Base-by-base conservation (phyloP, 2,888 invertebrate species). In the Scotopteryx bipunctaria region DNA sequence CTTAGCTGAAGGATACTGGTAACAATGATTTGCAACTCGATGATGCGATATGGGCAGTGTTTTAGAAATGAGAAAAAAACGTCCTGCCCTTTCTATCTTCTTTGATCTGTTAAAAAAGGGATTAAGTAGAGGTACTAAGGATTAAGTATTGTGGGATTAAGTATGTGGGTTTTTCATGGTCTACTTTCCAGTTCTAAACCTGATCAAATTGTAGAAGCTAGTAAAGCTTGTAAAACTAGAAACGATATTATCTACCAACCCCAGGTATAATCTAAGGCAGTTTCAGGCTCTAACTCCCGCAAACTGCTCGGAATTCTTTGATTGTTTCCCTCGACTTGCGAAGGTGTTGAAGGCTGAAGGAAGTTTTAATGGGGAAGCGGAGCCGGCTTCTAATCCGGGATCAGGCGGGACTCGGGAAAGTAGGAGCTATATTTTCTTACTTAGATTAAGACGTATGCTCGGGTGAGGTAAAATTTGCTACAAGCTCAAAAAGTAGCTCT, bases 301-400 rank as follows among this genome's bases (percentile, higher is more conserved):
- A 23, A 50, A 52, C 41, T 57, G 53, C 40, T 48, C 45, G 23
- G 33, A 44, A 57, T 55, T 53, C 56, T 59, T 49, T 58, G 56
- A 54, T 56, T 60, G 56, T 60, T 57, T 55, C 51, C 37, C 33
- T 32, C 25, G 19, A 48, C 58, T 56, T 38, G 48, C 29, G 40
- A 59, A 61, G 61, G 59, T 64, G 67, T 68, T 60, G 64, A 68
- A 67, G 63, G 66, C 65, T 63, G 58, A 57, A 59, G 55, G 56
- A 67, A 69, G 66, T 66, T 71, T 71, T 72, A 74, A 74, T 71
- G 69, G 70, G 60, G 63, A 66, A 70, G 66, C 57, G 68, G 68
- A 71, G 62, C 72, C 65, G 53, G 50, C 50, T 50, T 29, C 59
- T 65, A 61, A 65, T 65, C 63, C 61, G 37, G 57, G 60, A 57